phyloP scores from a whole-genome alignment of 1,140 invertebrate species.

The Platyscapa corneri region DNA sequence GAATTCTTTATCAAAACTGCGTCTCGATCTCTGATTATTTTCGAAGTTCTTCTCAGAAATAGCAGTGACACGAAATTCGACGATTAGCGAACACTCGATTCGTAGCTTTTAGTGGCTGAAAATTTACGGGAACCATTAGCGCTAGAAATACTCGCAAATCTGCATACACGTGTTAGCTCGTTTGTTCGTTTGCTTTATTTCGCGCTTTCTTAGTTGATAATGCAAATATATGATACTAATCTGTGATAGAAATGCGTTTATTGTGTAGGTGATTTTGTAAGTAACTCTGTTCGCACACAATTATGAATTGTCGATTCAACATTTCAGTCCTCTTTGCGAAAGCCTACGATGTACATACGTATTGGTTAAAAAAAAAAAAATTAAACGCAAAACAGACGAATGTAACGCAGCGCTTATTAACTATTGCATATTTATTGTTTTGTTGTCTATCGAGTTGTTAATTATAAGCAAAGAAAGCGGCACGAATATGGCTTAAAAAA shows the following conservation, averaged over 20 bases:
- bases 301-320: slow-evolving; percentile 41
- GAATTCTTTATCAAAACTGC: slow-evolving; percentile 25
- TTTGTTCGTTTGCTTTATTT: no score
- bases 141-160: no score
- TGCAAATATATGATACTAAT: slow-evolving; percentile 26
- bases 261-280: slow-evolving; percentile 38
- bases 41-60: background rate
- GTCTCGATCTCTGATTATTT: background rate
- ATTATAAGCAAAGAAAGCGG: slow-evolving; percentile 35
- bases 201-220: no score
- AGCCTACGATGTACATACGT: slow-evolving; percentile 36
- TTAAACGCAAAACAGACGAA: slow-evolving; percentile 28
- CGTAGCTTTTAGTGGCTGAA: no score
- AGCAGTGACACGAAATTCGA: background rate
- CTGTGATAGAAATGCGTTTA: slow-evolving; percentile 52
- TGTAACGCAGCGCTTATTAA: slow-evolving; percentile 32
- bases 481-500: slow-evolving; percentile 41
- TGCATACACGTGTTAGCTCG: no score
- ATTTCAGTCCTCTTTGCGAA: slow-evolving; percentile 29
- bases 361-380: slow-evolving; percentile 20
- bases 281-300: slow-evolving; percentile 21
- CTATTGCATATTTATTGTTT: slow-evolving; percentile 33
- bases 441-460: slow-evolving; percentile 32
- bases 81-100: no score
- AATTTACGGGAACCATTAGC: no score